Evolutionary conservation across 2,888 invertebrate species (phyloP), one percentile per base, ranked within the genome.

Genomic region (Cyclophora albipunctata): DNA sequence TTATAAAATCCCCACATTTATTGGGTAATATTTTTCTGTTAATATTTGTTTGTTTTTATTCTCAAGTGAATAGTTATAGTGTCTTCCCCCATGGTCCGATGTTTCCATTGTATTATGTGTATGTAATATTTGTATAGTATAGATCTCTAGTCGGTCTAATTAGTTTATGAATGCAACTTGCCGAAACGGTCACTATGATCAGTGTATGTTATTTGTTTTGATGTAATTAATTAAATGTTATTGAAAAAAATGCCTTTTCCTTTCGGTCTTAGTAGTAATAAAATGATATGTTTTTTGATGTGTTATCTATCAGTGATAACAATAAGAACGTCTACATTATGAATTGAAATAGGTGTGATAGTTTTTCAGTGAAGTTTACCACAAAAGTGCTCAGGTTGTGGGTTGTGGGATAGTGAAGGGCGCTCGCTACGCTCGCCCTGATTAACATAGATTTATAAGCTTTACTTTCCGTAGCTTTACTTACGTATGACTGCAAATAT

Each of bases 161-260:
- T 46, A 48, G 66, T 64, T 60, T 71, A 71, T 69, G 75, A 77
- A 81, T 83, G 82, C 82, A 83, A 82, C 81, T 82, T 84, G 84
- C 82, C 81, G 81, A 69, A 20, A 69, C 66, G 73, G 73, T 76
- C 73, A 71, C 69, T 69, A 75, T 75, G 73, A 76, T 71, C 71
- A 78, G 63, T 82, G 69, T 85, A 85, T 86, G 86, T 88, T 87
- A 87, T 77, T 85, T 85, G 85, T 86, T 86, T 88, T 86, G 82
- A 86, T 87, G 87, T 87, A 84, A 83, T 81, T 77, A 71, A 86
- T 77, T 82, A 87, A 87, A 88, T 88, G 88, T 88, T 88, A 86
- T 85, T 68, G 73, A 87, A 86, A 84, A 78, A 37, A 5, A 37
- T 37, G 20, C 20, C 1, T 20, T 20, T 20, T 20, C 20, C 20